Base-by-base conservation (phyloP, 2,888 invertebrate species). In the Margaritifera margaritifera region DNA sequence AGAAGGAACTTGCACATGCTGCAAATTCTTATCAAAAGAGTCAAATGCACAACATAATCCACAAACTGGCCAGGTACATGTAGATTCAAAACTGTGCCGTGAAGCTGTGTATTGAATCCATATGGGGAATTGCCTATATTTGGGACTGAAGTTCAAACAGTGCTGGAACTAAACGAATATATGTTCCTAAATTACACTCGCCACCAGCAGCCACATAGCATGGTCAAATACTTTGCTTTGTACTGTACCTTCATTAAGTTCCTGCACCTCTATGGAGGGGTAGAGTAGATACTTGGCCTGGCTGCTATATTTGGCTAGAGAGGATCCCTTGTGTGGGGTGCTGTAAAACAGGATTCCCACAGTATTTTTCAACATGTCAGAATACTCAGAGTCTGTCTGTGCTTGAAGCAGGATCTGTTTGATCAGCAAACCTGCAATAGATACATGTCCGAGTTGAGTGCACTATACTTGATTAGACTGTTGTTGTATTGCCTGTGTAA, bases 291-390 rank as follows among this genome's bases (percentile, higher is more conserved):
- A 92, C 77, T 94, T 93, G 71, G 95, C 94, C 18, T 94, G 93
- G 75, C 94, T 93, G 63, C 94, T 94, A 4, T 73, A 72, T 52
- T 79, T 80, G 6, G 86, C 96, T 65, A 96, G 90, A 11, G 93
- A 92, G 64, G 96, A 95, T 2, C 98, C 98, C 73, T 92, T 92
- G 89, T 98, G 97, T 3, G 97, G 98, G 2, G 96, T 96, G 82
- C 96, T 96, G 83, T 95, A 94, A 90, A 98, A 97, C 59, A 97
- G 91, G 58, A 97, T 92, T 18, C 94, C 95, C 87, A 93, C 93
- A 0, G 96, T 96, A 79, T 94, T 94, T 68, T 92, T 89, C 59
- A 93, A 92, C 25, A 97, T 86, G 79, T 92, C 91, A 76, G 91
- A 91, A 0, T 91, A 88, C 59, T 89, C 86, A 4, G 90, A 86